These are phyloP conservation scores for Trichonephila clavipes DNA, from an alignment of 1,140 invertebrate genomes.

Conservation along the genomic window DNA sequence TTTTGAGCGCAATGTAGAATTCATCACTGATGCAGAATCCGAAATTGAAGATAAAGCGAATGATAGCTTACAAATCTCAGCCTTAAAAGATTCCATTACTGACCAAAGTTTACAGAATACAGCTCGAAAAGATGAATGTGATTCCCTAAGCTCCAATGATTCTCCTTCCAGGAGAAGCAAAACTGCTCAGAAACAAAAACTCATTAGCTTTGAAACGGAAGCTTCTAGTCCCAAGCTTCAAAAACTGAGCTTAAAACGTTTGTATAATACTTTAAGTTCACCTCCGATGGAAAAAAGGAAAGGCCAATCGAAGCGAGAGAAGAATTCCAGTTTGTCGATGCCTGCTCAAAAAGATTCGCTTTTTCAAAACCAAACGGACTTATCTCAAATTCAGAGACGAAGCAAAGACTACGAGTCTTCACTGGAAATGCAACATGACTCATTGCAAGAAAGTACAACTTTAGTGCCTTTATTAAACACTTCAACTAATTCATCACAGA, in stretches of 20 bases:
- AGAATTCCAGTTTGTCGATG: neutral
- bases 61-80: neutral
- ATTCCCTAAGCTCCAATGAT: neutral
- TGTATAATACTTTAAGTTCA: constrained; percentile 53
- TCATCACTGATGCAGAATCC: constrained; percentile 1
- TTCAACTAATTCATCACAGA: neutral
- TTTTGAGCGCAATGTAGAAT: constrained; percentile 85
- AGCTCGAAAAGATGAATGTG: neutral
- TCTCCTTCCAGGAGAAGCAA: constrained; percentile 1
- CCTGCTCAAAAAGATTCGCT: constrained; percentile 2
- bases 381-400: neutral
- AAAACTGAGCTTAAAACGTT: constrained; percentile 64
- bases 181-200: constrained; percentile 67
- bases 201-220: constrained; percentile 51
- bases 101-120: neutral
- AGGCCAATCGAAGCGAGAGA: neutral
- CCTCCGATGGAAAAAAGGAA: constrained; percentile 55
- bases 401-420: neutral
- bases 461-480: constrained; percentile 37
- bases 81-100: neutral
- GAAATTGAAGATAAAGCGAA: constrained; percentile 35
- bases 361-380: neutral
- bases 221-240: constrained; percentile 74
- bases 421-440: neutral
- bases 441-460: constrained; percentile 16